phyloP scores from a whole-genome alignment of 2,888 invertebrate species.

The Andrena hattorfiana region DNA sequence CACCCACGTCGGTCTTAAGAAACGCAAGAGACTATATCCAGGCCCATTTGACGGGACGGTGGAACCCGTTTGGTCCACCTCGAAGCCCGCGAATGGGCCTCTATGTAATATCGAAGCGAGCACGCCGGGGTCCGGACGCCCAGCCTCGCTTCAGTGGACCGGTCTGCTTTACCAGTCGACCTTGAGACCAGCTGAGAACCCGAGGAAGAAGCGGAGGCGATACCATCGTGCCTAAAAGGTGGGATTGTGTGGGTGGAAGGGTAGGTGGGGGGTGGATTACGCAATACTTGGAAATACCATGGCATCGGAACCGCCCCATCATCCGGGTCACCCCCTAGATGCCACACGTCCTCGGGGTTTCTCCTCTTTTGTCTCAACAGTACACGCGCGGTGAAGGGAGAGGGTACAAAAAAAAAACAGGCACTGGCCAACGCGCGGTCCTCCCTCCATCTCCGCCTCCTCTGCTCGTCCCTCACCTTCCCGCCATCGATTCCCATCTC shows the following conservation, averaged over 20 bases:
- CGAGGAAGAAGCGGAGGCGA: constrained; percentile 56
- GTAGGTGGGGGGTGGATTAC: constrained; percentile 46
- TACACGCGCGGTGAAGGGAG: neutral
- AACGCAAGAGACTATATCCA: too few relatives aligned
- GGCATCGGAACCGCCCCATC: constrained; percentile 52
- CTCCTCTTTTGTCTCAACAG: constrained; percentile 52
- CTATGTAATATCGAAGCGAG: constrained; percentile 17
- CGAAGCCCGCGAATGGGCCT: neutral
- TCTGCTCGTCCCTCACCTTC: neutral
- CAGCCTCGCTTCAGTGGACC: constrained; percentile 32
- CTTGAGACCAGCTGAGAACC: constrained; percentile 78
- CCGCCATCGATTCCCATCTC: constrained; percentile 29
- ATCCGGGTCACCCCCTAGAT: constrained; percentile 33
- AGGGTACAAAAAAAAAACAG: neutral
- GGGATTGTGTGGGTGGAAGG: too few relatives aligned
- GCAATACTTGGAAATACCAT: constrained; percentile 70
- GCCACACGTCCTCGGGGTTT: constrained; percentile 28
- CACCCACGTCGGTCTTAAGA: too few relatives aligned
- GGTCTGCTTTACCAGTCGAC: constrained; percentile 67
- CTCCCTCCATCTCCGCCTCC: neutral
- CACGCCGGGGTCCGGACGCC: neutral
- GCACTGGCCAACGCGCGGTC: constrained; percentile 11
- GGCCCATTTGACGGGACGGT: too few relatives aligned
- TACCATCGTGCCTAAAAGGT: constrained; percentile 8
- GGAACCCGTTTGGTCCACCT: constrained; percentile 17